Evolutionary conservation across 2,113 vertebrate genomes (phyloP).

Genomic region (Tragelaphus scriptus): DNA sequence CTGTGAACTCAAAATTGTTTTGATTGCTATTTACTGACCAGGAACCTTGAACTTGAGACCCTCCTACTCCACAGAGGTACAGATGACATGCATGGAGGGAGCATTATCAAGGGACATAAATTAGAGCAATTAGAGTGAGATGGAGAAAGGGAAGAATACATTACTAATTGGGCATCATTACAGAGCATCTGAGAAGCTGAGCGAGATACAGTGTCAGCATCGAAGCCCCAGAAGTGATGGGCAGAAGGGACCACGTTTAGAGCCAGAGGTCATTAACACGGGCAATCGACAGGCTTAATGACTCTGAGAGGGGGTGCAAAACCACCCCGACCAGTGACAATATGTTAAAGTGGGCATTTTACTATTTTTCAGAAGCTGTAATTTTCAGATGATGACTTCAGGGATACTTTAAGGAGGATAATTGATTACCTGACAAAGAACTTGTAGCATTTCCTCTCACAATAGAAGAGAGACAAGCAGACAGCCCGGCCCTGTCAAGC

Average conservation of each 20-base stretch:
- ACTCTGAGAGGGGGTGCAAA: too few species aligned
- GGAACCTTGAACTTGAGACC: slow-evolving; percentile 68
- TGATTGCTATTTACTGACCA: slow-evolving; percentile 56
- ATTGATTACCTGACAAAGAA: not conserved
- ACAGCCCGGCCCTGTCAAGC: not conserved
- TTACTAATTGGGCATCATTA: slow-evolving; percentile 85
- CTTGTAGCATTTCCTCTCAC: not conserved
- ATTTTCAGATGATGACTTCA: slow-evolving; percentile 30
- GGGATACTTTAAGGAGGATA: not conserved
- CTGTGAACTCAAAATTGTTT: slow-evolving; percentile 54
- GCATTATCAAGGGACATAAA: slow-evolving; percentile 76
- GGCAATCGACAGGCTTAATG: too few species aligned
- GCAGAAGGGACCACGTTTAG: too few species aligned
- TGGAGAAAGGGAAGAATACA: slow-evolving; percentile 72
- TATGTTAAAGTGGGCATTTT: not conserved
- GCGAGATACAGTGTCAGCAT: too few species aligned
- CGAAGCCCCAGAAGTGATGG: too few species aligned
- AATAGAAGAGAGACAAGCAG: not conserved
- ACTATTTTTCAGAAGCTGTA: not conserved
- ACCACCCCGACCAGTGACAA: too few species aligned
- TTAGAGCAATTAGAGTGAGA: slow-evolving; percentile 79
- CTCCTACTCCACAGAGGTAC: slow-evolving; percentile 50
- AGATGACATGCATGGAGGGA: slow-evolving; percentile 69
- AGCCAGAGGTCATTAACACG: too few species aligned
- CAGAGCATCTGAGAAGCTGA: too few species aligned